Evolutionary conservation across 2,888 invertebrate genomes (phyloP), one percentile per base, ranked within the genome.

Genomic region (Drosophila birchii): DNA sequence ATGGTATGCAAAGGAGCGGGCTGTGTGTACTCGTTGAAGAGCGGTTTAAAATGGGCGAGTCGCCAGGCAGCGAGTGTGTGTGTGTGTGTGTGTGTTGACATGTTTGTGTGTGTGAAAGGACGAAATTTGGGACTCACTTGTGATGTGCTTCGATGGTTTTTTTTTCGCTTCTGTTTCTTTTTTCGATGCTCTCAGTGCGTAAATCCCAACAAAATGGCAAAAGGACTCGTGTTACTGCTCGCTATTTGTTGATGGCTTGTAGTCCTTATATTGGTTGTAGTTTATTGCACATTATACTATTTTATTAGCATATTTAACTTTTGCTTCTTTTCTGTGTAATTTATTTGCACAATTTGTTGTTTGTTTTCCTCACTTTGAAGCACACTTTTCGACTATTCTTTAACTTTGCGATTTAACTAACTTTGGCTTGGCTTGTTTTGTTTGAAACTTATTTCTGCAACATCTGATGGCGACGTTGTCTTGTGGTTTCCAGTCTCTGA

Each of bases 51-150:
- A 76, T 55, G 75, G 61, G 63, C 86, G 82, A 86, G 80, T 68
- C 62, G 51, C 72, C 74, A 68, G 56, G 58, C 68, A 81, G 49
- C 89, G 89, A 88, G 89, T 84, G 26, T 58, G 36, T 72, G 55
- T 76, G 71, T 68, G 73, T 75, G 39, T 39, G 43, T 20, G 44
- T 41, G 80, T 76, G 68, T 75, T 71, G 75, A 76, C 64, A 71
- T 54, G 34, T 54, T 11, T 71, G 74, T 70, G 75, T 78, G 64
- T 75, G 69, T 70, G 68, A 66, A 79, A 86, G 78, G 55, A 68
- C 61, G 70, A 81, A 87, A 78, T 76, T 81, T 68, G 67, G 69
- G 76, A 86, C 86, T 86, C 86, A 86, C 86, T 86, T 86, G 88
- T 89, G 70, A 59, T 85, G 70, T 73, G 85, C 75, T 81, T 78